phyloP scores from a whole-genome alignment of 2,888 invertebrate genomes.

The Leucophora obtusa region DNA sequence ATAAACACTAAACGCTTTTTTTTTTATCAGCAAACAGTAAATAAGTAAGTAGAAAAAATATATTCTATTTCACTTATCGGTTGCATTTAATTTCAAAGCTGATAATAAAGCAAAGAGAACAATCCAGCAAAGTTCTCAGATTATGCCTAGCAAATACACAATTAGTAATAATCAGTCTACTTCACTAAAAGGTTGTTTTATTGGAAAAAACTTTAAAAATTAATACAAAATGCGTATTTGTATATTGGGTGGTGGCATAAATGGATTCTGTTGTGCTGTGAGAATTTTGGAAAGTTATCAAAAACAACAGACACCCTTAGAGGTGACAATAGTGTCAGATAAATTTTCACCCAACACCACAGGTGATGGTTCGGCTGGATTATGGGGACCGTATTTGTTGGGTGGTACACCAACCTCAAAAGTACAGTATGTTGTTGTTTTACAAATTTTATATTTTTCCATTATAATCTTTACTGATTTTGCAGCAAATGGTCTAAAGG shows the following conservation, averaged over 20 bases:
- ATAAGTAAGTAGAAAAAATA: background rate
- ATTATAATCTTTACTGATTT: slow-evolving; percentile 43
- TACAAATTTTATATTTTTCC: background rate
- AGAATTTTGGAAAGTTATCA: slow-evolving; percentile 81
- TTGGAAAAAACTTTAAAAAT: background rate
- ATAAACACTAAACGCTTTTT: background rate
- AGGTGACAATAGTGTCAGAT: slow-evolving; percentile 84
- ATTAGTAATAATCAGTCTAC: slow-evolving; percentile 30
- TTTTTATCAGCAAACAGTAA: slow-evolving; percentile 15
- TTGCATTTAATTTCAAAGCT: slow-evolving; percentile 4
- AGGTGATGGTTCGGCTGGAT: slow-evolving; percentile 87
- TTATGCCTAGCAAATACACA: background rate
- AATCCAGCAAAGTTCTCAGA: background rate
- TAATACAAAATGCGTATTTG: slow-evolving; percentile 63
- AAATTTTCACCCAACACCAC: slow-evolving; percentile 86
- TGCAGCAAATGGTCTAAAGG: slow-evolving; percentile 83
- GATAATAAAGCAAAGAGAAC: slow-evolving; percentile 4
- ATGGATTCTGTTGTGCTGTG: slow-evolving; percentile 85
- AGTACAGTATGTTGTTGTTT: slow-evolving; percentile 79
- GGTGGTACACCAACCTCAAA: slow-evolving; percentile 80
- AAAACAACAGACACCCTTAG: slow-evolving; percentile 72
- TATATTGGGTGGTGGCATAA: slow-evolving; percentile 88
- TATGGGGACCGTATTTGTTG: slow-evolving; percentile 86
- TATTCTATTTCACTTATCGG: background rate
- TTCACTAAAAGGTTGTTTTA: background rate